These are phyloP conservation scores for Magallana ariakensis DNA, from an alignment of 1,140 invertebrate species.

Conservation along the genomic window DNA sequence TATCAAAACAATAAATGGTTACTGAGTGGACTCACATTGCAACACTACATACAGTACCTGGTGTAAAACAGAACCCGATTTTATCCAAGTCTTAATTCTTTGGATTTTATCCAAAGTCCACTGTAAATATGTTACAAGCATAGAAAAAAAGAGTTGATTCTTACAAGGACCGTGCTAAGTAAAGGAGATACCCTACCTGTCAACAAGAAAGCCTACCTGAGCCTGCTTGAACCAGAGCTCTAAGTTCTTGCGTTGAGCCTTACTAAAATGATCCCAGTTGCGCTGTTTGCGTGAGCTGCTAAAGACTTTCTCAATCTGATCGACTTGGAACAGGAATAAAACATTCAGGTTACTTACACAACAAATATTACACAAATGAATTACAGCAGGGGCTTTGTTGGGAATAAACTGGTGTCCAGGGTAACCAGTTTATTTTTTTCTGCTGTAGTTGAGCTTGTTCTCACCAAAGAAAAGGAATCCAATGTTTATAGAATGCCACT, in stretches of 20 bases:
- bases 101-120: too few species aligned
- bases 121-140: not conserved
- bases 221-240: slow-evolving; percentile 98
- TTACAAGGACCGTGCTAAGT: not conserved
- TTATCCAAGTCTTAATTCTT: too few species aligned
- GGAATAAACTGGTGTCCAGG: slow-evolving; percentile 7
- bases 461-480: slow-evolving; percentile 27
- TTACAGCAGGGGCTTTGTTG: slow-evolving; percentile 26
- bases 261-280: slow-evolving; percentile 99
- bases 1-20: too few species aligned
- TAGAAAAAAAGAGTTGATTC: not conserved
- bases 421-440: not conserved
- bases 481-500: slow-evolving; percentile 13
- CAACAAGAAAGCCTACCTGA: slow-evolving; percentile 88
- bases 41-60: too few species aligned
- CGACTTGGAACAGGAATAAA: slow-evolving; percentile 84
- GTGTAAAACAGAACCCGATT: too few species aligned
- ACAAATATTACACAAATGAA: slow-evolving; percentile 13
- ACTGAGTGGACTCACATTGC: too few species aligned
- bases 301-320: slow-evolving; percentile 98
- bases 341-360: slow-evolving; percentile 38
- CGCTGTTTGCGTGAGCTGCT: slow-evolving; percentile 95
- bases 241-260: slow-evolving; percentile 98
- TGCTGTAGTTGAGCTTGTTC: not conserved
- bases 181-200: slow-evolving; percentile 29